phyloP scores from a whole-genome alignment of 2,797 vertebrate genomes.

The Sorex maritimensis region DNA sequence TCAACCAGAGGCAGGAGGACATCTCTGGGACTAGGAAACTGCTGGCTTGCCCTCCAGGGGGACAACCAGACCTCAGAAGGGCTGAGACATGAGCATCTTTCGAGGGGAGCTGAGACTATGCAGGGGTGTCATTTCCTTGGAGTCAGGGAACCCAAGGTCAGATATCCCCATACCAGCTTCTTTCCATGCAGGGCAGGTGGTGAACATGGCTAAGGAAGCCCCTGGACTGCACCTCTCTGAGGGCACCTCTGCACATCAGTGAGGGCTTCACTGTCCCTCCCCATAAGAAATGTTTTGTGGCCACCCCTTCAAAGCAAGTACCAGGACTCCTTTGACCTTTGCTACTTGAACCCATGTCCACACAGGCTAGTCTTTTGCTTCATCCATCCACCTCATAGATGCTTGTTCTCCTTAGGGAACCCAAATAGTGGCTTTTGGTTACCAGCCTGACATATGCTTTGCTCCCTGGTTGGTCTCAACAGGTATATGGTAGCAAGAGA shows the following conservation, averaged over 20 bases:
- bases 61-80: background rate
- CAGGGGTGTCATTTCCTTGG: background rate
- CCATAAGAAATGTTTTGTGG: background rate
- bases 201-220: too few relatives aligned
- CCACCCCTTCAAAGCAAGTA: background rate
- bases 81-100: background rate
- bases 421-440: background rate
- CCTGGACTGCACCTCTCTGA: background rate
- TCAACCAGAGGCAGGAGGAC: background rate
- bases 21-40: background rate
- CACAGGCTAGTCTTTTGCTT: background rate
- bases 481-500: too few relatives aligned
- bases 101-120: background rate
- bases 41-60: slow-evolving; percentile 16
- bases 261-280: background rate
- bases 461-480: background rate
- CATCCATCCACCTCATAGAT: background rate
- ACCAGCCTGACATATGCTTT: background rate
- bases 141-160: background rate
- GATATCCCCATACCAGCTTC: background rate
- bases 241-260: background rate
- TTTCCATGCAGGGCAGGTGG: background rate
- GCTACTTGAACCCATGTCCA: background rate
- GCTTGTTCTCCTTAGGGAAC: background rate
- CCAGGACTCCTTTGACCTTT: background rate